phyloP scores from a whole-genome alignment of 2,113 vertebrate genomes.

The Platichthys flesus region DNA sequence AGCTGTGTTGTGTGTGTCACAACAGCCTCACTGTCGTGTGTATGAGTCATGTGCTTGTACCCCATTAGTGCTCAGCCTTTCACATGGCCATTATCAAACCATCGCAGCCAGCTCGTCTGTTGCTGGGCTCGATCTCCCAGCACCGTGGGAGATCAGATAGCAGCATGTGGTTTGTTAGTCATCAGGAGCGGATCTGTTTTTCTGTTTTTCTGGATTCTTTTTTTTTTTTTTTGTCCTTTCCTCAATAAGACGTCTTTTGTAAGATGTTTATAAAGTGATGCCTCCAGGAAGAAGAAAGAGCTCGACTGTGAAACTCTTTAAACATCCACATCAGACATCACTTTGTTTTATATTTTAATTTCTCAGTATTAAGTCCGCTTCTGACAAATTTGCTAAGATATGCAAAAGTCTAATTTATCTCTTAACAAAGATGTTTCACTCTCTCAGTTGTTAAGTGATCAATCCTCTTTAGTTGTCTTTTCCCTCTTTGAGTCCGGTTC shows the following conservation, averaged over 20 bases:
- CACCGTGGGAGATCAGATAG: conserved; percentile 46
- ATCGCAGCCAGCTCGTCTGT: conserved; percentile 46
- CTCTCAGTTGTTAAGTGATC: background rate
- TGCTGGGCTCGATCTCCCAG: conserved; percentile 42
- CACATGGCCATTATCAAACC: conserved; percentile 52
- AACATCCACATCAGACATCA: background rate
- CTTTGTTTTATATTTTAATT: background rate
- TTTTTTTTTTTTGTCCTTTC: conserved; percentile 12
- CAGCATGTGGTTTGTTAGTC: conserved; percentile 71
- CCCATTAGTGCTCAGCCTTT: conserved; percentile 65
- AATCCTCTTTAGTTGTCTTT: background rate
- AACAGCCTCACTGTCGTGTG: conserved; percentile 54
- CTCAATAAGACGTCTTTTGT: conserved; percentile 14
- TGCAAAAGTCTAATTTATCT: too few species aligned
- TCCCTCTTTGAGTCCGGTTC: too few species aligned
- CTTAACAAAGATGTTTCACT: too few species aligned
- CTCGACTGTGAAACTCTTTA: too few species aligned
- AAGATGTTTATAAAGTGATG: conserved; percentile 6
- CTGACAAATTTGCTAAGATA: too few species aligned
- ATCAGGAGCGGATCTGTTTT: conserved; percentile 34
- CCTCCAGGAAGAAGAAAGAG: conserved; percentile 4
- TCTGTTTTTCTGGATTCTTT: conserved; percentile 11
- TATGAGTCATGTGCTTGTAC: conserved; percentile 66
- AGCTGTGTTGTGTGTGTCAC: conserved; percentile 46
- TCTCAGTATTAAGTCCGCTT: background rate